Conservation (phyloP, 2,888 invertebrate species). For the Branchellion lobata region DNA sequence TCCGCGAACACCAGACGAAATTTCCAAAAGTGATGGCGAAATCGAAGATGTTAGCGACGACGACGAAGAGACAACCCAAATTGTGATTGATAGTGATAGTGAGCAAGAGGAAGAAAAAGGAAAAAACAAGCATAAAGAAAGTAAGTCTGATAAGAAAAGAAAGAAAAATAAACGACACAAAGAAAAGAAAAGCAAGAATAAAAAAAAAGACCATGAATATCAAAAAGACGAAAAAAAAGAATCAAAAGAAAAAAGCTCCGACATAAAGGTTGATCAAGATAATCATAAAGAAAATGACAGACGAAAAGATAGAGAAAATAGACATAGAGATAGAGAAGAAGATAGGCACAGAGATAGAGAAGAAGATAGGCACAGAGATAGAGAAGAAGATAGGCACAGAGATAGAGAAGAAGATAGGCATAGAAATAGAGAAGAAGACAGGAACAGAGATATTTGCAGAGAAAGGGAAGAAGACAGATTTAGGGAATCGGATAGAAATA, state of each 20-base stretch:
- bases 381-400: background rate
- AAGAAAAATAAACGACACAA: background rate
- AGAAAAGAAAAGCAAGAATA: conserved; percentile 12
- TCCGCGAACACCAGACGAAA: conserved; percentile 12
- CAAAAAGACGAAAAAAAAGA: background rate
- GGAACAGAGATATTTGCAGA: background rate
- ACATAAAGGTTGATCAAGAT: background rate
- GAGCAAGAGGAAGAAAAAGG: background rate
- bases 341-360: background rate
- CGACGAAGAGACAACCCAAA: background rate
- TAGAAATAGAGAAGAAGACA: background rate
- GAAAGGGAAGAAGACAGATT: background rate
- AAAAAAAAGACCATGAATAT: background rate
- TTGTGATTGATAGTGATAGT: conserved; percentile 14
- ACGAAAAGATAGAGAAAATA: background rate
- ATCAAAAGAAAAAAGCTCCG: background rate
- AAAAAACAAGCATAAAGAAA: background rate
- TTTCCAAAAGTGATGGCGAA: conserved; percentile 7
- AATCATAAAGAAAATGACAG: background rate
- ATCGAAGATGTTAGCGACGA: conserved; percentile 6
- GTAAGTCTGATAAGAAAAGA: conserved; percentile 2
- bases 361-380: background rate
- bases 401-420: background rate
- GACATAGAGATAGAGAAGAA: background rate
- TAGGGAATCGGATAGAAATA: background rate